Base-by-base conservation (phyloP, 2,113 vertebrate genomes). In the Alaudala cheleensis region DNA sequence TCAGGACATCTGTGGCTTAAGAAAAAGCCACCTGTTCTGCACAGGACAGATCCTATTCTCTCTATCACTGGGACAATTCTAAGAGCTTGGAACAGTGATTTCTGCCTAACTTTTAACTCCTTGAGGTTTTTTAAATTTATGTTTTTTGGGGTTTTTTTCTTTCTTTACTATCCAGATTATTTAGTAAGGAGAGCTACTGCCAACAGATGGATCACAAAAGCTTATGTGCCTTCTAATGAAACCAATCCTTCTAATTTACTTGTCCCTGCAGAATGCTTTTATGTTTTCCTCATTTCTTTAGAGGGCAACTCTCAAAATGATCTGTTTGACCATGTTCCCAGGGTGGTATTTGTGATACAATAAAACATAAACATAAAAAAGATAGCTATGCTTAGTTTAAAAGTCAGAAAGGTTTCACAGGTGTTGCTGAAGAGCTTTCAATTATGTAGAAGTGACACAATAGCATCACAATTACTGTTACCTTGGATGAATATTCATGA, bases 141-240 rank as follows among this genome's bases (percentile, higher is more conserved):
- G 8, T 0, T 19, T 25, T n/a, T 58, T 10, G 21, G 8, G 16
- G 24, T 22, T 66, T 54, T 24, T 28, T 49, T 29, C 33, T 37
- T 62, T 31, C 45, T 60, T 50, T 66, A 78, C 9, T 73, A 57
- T 91, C 70, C 71, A 89, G 60, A 25, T 92, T 96, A 28, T 95
- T 92, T 87, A 91, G 54, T 24, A 92, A 96, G 85, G 49, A 95
- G 37, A 95, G 19, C 22, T 70, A 70, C 81, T 95, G 62, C 78
- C 88, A 97, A 97, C 92, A 98, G 96, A 96, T 91, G 96, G 86
- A 95, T 96, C 84, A 96, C 74, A 93, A 96, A 97, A 95, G 57
- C 58, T 82, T 95, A 92, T 90, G 37, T 94, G 61, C 23, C 25
- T 94, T 96, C 86, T 97, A 96, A 97, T 96, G 88, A 96, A 96